Base-by-base conservation (phyloP, 2,888 invertebrate genomes). In the Leptinotarsa rubiginosa region DNA sequence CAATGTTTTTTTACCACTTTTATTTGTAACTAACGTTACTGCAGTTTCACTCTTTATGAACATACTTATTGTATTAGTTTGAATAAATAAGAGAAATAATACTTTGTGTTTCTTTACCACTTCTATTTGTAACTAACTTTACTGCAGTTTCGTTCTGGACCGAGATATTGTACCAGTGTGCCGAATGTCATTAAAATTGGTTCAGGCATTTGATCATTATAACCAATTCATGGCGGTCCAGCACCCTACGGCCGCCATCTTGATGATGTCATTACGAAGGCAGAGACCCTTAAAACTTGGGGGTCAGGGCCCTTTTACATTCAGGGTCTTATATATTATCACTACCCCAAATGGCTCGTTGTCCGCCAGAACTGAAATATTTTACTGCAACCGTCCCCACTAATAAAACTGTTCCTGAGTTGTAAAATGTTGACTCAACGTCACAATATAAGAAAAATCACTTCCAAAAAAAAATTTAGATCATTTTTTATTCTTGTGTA, bases 241-340 rank as follows among this genome's bases (percentile, higher is more conserved):
- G 41, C 0, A 41, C n/a, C 50, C 50, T 50, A 16, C 50, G 4
- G 16, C 50, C 47, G 20, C 65, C 47, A 18, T 41, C 64, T 41
- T 47, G 47, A 41, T 65, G 65, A 65, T 13, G 47, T 65, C 49
- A 47, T 49, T 66, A 41, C 66, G 66, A n/a, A 49, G 47, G 47
- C 47, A 1, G 18, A 66, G 49, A 66, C 49, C 66, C 47, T 66
- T 66, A 47, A 66, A 66, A 66, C 66, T 66, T 66, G 66, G 10
- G 10, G n/a, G 66, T 49, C 22, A 47, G 66, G 66, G 65, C 66
- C 47, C 49, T 66, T 66, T 66, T 22, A 47, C 66, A 66, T 18
- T 65, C 65, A 47, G 20, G 47, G 65, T 65, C 47, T 65, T 65
- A 47, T 65, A 65, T 10, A 65, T 49, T 65, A 64, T 15, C 25